These are phyloP conservation scores for Brachyopa scutellaris DNA, from an alignment of 2,888 invertebrate species.

Conservation along the genomic window DNA sequence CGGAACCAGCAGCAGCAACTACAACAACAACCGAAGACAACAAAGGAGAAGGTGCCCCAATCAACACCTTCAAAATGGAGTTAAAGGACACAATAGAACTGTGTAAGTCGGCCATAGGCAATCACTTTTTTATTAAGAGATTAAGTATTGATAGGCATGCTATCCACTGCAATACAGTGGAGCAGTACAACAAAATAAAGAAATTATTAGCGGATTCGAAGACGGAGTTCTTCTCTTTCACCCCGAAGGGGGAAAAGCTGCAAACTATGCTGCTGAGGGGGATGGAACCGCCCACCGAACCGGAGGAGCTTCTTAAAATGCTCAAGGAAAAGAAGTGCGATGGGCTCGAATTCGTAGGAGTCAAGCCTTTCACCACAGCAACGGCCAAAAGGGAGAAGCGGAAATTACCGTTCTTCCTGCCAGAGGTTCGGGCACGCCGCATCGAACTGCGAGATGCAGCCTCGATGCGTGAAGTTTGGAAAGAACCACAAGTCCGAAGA, in stretches of 20 bases:
- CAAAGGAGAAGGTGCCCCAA: background rate
- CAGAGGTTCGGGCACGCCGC: background rate
- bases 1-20: too few species aligned
- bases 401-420: background rate
- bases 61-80: background rate
- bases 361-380: background rate
- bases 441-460: constrained; percentile 8
- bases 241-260: background rate
- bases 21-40: background rate
- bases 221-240: background rate
- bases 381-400: background rate
- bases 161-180: too few species aligned
- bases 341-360: background rate
- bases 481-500: background rate
- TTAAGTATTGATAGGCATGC: background rate
- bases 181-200: too few species aligned
- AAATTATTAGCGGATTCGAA: background rate
- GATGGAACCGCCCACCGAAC: too few species aligned
- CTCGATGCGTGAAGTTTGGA: background rate
- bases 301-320: background rate
- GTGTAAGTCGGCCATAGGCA: background rate
- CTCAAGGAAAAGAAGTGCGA: too few species aligned
- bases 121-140: background rate
- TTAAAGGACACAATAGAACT: background rate
- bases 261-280: background rate